Conservation (phyloP, 2,888 invertebrate species). For the Cephalotes varians region DNA sequence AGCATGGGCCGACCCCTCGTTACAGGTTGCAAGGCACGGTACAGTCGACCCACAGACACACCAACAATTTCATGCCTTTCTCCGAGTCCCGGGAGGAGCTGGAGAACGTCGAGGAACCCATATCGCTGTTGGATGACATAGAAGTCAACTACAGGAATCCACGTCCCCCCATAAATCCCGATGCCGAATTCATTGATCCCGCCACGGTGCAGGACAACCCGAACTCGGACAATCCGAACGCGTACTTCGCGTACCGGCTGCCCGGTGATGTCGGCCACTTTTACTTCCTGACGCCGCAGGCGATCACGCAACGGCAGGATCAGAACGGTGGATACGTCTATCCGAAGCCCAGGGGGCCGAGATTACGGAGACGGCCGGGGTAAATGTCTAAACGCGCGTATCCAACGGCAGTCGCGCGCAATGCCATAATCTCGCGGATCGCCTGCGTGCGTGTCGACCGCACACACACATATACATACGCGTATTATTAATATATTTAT, state of each 20-base stretch:
- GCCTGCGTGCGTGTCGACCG: background rate
- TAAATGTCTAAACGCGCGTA: constrained; percentile 59
- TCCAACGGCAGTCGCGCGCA: constrained; percentile 63
- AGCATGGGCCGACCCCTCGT: constrained; percentile 56
- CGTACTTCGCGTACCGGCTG: constrained; percentile 90
- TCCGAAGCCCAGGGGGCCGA: constrained; percentile 76
- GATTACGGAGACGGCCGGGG: constrained; percentile 78
- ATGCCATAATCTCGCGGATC: constrained; percentile 73
- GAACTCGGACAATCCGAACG: constrained; percentile 84
- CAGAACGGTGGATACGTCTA: constrained; percentile 77
- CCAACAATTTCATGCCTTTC: constrained; percentile 73
- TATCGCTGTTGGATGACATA: constrained; percentile 86
- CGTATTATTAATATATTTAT: constrained; percentile 81
- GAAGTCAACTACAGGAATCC: constrained; percentile 88
- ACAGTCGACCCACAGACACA: constrained; percentile 46
- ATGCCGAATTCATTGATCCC: constrained; percentile 88
- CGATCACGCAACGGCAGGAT: constrained; percentile 84
- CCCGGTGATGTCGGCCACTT: constrained; percentile 93
- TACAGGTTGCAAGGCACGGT: constrained; percentile 49
- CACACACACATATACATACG: constrained; percentile 44
- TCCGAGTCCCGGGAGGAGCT: constrained; percentile 69
- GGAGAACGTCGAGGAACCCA: constrained; percentile 67
- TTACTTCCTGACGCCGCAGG: constrained; percentile 92
- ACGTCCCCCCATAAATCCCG: constrained; percentile 87
- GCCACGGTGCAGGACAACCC: constrained; percentile 66